phyloP scores from a whole-genome alignment of 2,888 invertebrate species.

The Microctonus hyperodae region DNA sequence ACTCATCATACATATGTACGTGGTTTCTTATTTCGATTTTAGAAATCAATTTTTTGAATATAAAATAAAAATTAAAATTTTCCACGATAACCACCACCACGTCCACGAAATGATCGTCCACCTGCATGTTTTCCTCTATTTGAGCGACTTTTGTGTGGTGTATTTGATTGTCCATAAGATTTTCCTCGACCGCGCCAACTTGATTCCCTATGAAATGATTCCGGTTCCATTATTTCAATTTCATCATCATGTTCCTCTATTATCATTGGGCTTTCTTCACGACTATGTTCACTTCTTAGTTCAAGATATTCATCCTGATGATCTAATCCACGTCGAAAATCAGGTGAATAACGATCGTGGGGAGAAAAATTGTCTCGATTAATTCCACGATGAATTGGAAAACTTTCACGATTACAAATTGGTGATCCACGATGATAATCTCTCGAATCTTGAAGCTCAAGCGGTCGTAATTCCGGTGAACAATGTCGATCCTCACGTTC shows the following conservation, averaged over 20 bases:
- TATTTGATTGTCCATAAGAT: constrained; percentile 42
- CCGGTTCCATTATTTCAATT: constrained; percentile 41
- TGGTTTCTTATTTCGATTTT: too few species aligned
- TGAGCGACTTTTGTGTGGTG: constrained; percentile 42
- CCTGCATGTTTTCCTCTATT: constrained; percentile 45
- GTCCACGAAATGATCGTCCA: constrained; percentile 47
- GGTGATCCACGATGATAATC: constrained; percentile 42
- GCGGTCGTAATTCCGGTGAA: constrained; percentile 36
- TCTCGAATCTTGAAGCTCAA: constrained; percentile 41
- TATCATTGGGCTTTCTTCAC: constrained; percentile 51
- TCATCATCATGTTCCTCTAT: constrained; percentile 52
- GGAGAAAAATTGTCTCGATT: constrained; percentile 13
- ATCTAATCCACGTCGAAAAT: constrained; percentile 41
- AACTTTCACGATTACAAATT: constrained; percentile 41
- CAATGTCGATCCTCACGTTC: constrained; percentile 41
- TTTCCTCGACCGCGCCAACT: constrained; percentile 49
- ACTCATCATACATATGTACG: too few species aligned
- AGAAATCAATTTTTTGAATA: too few species aligned
- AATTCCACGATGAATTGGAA: constrained; percentile 30
- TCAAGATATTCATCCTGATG: constrained; percentile 49
- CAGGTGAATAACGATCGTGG: constrained; percentile 45
- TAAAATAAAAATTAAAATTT: constrained; percentile 35
- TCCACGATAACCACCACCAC: constrained; percentile 44
- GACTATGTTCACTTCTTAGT: constrained; percentile 48
- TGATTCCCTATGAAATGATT: constrained; percentile 42